A percentile compares a stretch with the other conserved stretches of the same genome.
phyloP scores from a whole-genome alignment of 2,113 vertebrate genomes.

The Coptodon bakossiorum region DNA sequence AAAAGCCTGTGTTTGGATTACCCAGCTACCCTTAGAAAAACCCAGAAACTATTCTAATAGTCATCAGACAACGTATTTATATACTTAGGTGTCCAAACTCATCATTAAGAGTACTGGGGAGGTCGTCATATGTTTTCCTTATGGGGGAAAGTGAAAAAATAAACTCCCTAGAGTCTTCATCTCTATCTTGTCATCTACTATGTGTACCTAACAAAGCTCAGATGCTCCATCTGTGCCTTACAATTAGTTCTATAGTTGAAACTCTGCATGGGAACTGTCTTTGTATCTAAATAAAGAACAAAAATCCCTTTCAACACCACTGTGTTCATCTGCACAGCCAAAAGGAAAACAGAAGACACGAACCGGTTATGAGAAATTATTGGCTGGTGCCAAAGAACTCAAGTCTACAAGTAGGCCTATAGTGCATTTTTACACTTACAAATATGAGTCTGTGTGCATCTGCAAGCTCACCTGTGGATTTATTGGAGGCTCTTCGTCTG shows the following conservation, averaged over 20 bases:
- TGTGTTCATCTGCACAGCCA: background rate
- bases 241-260: background rate
- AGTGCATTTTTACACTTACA: background rate
- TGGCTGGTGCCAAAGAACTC: accelerated
- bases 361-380: background rate
- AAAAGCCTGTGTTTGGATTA: background rate
- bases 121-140: background rate
- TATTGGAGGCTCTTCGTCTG: slow-evolving; percentile 93
- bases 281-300: background rate
- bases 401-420: accelerated
- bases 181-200: background rate
- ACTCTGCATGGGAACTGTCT: background rate
- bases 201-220: background rate
- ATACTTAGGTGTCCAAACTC: background rate
- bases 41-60: background rate
- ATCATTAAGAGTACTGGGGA: background rate
- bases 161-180: background rate
- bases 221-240: background rate
- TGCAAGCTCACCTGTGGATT: slow-evolving; percentile 85
- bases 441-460: background rate
- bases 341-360: background rate
- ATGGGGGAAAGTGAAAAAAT: background rate
- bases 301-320: background rate
- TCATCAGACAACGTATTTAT: background rate
- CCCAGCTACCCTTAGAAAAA: background rate